phyloP scores from a whole-genome alignment of 2,113 vertebrate genomes.

The Saccopteryx bilineata region DNA sequence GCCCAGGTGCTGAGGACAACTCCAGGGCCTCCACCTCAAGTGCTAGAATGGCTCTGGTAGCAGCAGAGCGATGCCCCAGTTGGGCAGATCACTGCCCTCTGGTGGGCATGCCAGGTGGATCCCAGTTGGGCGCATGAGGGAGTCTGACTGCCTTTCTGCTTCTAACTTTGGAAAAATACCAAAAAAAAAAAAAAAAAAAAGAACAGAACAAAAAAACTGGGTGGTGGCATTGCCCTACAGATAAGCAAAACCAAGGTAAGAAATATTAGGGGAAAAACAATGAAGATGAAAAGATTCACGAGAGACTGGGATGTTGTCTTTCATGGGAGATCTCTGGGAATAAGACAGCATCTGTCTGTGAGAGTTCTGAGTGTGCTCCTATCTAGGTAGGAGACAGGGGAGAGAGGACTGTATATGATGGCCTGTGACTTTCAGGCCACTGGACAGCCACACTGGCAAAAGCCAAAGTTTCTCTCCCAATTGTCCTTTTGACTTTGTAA shows the following conservation, averaged over 20 bases:
- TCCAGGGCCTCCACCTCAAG: too few relatives aligned
- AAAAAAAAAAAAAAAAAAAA: too few relatives aligned
- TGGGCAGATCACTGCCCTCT: too few relatives aligned
- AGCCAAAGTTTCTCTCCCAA: not conserved
- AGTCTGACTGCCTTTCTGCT: too few relatives aligned
- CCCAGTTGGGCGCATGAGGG: too few relatives aligned
- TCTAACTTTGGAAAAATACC: too few relatives aligned
- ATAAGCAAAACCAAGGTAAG: not conserved
- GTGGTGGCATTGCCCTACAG: not conserved
- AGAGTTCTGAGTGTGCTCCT: not conserved
- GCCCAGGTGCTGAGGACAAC: too few relatives aligned
- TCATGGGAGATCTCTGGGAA: not conserved
- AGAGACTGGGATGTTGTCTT: not conserved
- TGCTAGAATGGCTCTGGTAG: too few relatives aligned
- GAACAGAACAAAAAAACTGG: not conserved
- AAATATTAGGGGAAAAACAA: slow-evolving; percentile 48
- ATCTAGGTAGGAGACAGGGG: not conserved
- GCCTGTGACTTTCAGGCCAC: not conserved
- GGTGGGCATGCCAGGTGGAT: too few relatives aligned
- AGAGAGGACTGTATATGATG: not conserved
- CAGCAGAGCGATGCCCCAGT: too few relatives aligned
- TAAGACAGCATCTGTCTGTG: not conserved
- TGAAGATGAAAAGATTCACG: not conserved
- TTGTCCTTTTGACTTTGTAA: not conserved
- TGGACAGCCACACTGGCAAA: not conserved